Evolutionary conservation across 2,797 vertebrate species (phyloP).

Genomic region (Sarcoramphus papa): DNA sequence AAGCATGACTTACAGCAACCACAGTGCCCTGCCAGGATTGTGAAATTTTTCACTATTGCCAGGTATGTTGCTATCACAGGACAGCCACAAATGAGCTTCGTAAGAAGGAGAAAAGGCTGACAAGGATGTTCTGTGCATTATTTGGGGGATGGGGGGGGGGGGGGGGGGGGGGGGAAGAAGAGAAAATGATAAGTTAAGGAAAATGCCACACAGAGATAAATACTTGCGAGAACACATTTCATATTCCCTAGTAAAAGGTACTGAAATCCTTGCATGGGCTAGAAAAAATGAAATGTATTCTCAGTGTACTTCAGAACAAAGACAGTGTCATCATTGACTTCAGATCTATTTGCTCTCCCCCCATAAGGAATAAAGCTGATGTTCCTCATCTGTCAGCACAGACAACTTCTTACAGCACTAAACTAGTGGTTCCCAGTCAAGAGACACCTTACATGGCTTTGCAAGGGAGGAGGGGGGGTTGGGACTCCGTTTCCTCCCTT

Average conservation of each 20-base stretch:
- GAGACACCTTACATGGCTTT: not conserved
- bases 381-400: not conserved
- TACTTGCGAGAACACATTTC: not conserved
- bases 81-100: not conserved
- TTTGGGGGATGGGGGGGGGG: accelerated
- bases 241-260: not conserved
- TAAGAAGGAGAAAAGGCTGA: not conserved
- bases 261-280: not conserved
- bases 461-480: not conserved
- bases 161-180: accelerated
- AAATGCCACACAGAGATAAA: not conserved
- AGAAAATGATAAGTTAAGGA: not conserved
- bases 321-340: not conserved
- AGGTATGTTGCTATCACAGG: not conserved
- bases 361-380: not conserved
- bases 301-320: not conserved
- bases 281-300: not conserved
- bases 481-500: not conserved
- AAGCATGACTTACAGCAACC: not conserved
- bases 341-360: not conserved
- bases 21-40: not conserved
- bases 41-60: not conserved
- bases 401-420: not conserved
- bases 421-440: not conserved
- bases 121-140: not conserved